Evolutionary conservation across 2,888 invertebrate species (phyloP).

Genomic region (Deilephila porcellus): DNA sequence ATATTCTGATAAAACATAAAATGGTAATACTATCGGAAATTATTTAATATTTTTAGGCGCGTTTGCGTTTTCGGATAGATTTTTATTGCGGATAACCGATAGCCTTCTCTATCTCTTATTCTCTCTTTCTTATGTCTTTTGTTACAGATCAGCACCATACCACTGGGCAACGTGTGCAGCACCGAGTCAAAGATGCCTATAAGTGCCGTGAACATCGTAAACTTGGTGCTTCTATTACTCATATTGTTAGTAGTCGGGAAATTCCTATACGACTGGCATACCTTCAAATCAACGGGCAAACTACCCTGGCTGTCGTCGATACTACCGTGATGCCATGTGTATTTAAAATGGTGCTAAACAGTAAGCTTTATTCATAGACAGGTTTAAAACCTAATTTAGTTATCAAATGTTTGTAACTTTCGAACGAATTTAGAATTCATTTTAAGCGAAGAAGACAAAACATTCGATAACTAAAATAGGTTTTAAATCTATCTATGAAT

Average conservation of each 20-base stretch:
- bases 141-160: slow-evolving; percentile 88
- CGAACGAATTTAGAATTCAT: too few species aligned
- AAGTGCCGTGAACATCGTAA: slow-evolving; percentile 89
- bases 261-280: slow-evolving; percentile 92
- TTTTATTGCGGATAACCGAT: too few species aligned
- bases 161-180: slow-evolving; percentile 88
- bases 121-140: slow-evolving; percentile 33
- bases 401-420: too few species aligned
- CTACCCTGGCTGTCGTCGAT: slow-evolving; percentile 94
- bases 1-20: too few species aligned
- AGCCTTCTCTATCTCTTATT: neutral
- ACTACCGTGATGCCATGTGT: slow-evolving; percentile 80
- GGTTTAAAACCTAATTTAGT: too few species aligned
- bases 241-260: slow-evolving; percentile 90
- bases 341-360: neutral
- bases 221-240: slow-evolving; percentile 87
- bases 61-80: too few species aligned
- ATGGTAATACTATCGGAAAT: too few species aligned
- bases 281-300: slow-evolving; percentile 90
- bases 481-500: too few species aligned
- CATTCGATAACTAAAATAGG: too few species aligned
- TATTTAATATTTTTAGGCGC: too few species aligned
- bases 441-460: too few species aligned
- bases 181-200: slow-evolving; percentile 78
- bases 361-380: too few species aligned